phyloP scores from a whole-genome alignment of 1,140 invertebrate species.

The Drosophila simulans region DNA sequence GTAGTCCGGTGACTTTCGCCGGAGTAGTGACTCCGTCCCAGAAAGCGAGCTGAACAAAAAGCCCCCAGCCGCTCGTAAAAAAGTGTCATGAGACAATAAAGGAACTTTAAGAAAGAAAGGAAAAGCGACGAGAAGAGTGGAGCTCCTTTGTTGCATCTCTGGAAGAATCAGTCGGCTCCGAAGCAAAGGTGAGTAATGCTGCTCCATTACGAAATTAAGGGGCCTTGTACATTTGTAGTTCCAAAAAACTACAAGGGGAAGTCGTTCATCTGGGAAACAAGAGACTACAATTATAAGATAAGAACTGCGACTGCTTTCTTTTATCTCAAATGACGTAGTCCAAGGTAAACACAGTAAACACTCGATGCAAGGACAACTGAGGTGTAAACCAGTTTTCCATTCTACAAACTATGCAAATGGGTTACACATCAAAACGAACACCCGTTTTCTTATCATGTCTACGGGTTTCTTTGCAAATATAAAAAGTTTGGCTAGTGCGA shows the following conservation, averaged over 20 bases:
- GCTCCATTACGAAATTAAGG: constrained; percentile 21
- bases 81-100: constrained; percentile 59
- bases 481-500: background rate
- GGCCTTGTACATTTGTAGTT: constrained; percentile 5
- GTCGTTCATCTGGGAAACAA: constrained; percentile 21
- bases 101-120: constrained; percentile 26
- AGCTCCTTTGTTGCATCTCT: constrained; percentile 38
- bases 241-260: constrained; percentile 22
- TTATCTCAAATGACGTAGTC: constrained; percentile 12
- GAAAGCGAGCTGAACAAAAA: constrained; percentile 36
- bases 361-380: no score
- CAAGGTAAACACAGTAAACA: constrained; percentile 3
- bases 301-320: constrained; percentile 7
- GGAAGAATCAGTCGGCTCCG: constrained; percentile 5
- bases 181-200: constrained; percentile 35
- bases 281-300: constrained; percentile 27
- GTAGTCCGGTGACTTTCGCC: constrained; percentile 66
- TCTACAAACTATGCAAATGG: background rate
- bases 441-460: background rate
- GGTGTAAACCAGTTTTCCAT: background rate
- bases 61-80: constrained; percentile 7
- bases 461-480: background rate
- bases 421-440: no score
- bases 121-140: constrained; percentile 9
- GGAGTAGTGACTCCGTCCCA: constrained; percentile 37